Conservation (phyloP, 2,113 vertebrate species). For the Spilogale gracilis region DNA sequence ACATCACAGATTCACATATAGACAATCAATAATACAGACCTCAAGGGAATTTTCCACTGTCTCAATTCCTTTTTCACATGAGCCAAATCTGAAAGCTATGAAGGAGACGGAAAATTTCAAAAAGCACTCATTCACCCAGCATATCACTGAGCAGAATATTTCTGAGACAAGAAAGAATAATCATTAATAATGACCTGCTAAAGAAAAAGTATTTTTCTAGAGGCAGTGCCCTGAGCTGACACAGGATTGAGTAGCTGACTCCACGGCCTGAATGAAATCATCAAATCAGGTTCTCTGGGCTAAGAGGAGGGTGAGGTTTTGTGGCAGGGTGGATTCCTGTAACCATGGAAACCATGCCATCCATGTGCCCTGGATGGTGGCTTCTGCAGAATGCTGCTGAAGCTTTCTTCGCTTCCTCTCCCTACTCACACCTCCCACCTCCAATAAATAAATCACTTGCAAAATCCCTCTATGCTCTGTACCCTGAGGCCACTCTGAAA, state of each 20-base stretch:
- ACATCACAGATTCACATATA: neutral
- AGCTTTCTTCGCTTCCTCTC: neutral
- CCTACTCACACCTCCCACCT: neutral
- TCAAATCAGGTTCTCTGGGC: neutral
- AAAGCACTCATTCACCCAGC: conserved; percentile 56
- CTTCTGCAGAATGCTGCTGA: neutral
- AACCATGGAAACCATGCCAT: conserved; percentile 18
- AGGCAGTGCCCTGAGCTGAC: conserved; percentile 59
- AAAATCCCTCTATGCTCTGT: neutral
- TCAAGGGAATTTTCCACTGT: conserved; percentile 65
- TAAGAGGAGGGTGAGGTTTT: neutral
- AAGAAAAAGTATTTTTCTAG: conserved; percentile 70
- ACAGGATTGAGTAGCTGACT: neutral
- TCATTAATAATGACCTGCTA: conserved; percentile 69
- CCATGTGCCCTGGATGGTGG: neutral
- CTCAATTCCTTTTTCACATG: conserved; percentile 34
- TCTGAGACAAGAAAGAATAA: conserved; percentile 57
- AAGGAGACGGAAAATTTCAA: conserved; percentile 71
- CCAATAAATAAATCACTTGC: neutral
- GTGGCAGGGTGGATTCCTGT: neutral
- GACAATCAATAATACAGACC: neutral
- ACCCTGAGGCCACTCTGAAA: neutral
- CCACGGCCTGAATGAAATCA: neutral
- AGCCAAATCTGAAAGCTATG: conserved; percentile 58
- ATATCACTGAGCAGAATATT: conserved; percentile 54